Conservation (phyloP, 2,113 vertebrate genomes). For the Meles meles region DNA sequence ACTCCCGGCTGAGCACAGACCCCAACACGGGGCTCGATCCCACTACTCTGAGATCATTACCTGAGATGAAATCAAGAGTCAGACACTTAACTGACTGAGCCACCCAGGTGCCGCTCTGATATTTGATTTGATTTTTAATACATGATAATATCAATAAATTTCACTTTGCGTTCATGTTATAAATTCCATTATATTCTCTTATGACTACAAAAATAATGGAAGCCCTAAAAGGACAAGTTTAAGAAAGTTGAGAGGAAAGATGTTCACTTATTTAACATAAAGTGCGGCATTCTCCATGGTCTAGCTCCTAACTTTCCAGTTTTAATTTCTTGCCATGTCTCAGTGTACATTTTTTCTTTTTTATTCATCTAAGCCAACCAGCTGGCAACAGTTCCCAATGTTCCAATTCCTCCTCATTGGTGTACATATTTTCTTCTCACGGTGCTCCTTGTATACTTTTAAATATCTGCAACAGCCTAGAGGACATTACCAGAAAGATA, state of each 20-base stretch:
- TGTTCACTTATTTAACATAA: not conserved
- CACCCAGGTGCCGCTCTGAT: not conserved
- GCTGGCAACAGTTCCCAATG: not conserved
- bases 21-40: not conserved
- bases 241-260: not conserved
- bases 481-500: not conserved
- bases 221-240: not conserved
- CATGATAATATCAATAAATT: not conserved
- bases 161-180: not conserved
- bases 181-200: not conserved
- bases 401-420: not conserved
- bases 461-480: not conserved
- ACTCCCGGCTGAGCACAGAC: not conserved
- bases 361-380: not conserved
- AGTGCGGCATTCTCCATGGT: not conserved
- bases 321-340: not conserved
- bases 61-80: not conserved
- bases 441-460: not conserved
- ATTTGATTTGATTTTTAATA: not conserved
- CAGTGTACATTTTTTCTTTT: not conserved
- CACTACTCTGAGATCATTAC: not conserved
- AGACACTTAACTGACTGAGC: not conserved
- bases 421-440: not conserved
- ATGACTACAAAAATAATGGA: not conserved
- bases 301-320: not conserved